Evolutionary conservation across 2,797 vertebrate species (phyloP), one percentile per base, ranked within the genome.

Genomic region (Sebastes taczanowskii): DNA sequence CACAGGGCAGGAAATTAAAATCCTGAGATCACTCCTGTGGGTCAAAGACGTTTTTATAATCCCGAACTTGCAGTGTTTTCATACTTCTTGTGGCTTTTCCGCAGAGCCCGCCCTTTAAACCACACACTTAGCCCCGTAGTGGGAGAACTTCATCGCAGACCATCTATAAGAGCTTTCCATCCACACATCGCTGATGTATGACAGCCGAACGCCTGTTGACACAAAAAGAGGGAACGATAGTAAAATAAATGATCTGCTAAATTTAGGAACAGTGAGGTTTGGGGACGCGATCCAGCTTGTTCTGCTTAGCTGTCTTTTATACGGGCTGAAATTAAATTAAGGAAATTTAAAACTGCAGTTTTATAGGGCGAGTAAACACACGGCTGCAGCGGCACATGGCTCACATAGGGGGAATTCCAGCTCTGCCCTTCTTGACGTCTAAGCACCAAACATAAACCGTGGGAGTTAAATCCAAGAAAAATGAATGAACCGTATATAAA

Each of bases 261-360:
- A 84, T 70, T 72, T 74, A 87, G 81, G 82, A 73, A 27, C 62
- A 13, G n/a, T 56, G 79, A 3, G 64, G 78, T 80, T 73, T 22
- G 71, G 62, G 35, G 58, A 65, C 5, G 9, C 7, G 7, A 16
- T 78, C 23, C 60, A 7, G 11, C 59, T 56, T 11, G 23, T 69
- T 79, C 46, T 49, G 71, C 81, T 77, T 49, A 32, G 74, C 53
- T 53, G 69, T 66, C 58, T 53, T 84, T 88, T 81, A 76, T 42
- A 77, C 27, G 10, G 49, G 62, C 68, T 64, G 49, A 69, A 81
- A 86, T 74, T 70, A 74, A 87, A 84, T 78, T 20, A 72, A 29
- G 82, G 82, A 89, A 79, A 90, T n/a, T 23, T 83, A 77, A 87
- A 91, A 86, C 25, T 74, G 59, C n/a, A 52, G 13, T 74, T 86